A percentile compares a stretch with the other conserved stretches of the same genome.
These are phyloP conservation scores for Ornithoptera alexandrae DNA, from an alignment of 2,888 invertebrate genomes.

Conservation along the genomic window DNA sequence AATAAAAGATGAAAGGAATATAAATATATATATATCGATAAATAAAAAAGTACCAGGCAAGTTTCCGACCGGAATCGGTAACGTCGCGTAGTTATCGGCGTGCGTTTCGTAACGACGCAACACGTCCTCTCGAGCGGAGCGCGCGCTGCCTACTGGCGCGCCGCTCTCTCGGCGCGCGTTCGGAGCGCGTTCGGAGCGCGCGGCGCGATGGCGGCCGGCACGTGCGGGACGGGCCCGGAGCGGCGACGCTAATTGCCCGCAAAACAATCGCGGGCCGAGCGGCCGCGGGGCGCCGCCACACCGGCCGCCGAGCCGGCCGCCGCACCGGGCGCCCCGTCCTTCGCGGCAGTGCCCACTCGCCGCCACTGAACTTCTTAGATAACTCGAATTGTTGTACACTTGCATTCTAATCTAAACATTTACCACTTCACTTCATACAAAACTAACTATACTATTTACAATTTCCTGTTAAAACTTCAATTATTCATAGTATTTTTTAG, in stretches of 20 bases:
- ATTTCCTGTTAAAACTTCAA: no score
- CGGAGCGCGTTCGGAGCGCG: conserved; percentile 14
- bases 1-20: not conserved
- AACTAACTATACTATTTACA: not conserved
- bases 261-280: conserved; percentile 61
- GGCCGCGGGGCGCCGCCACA: conserved; percentile 36
- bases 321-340: conserved; percentile 43
- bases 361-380: conserved; percentile 48
- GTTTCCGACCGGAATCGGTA: conserved; percentile 14
- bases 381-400: conserved; percentile 35
- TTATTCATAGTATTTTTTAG: no score
- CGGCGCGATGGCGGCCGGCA: conserved; percentile 45
- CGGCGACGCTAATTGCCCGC: conserved; percentile 72
- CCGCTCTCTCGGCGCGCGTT: no score
- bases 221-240: conserved; percentile 56
- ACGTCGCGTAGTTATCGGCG: conserved; percentile 18
- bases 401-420: conserved; percentile 26
- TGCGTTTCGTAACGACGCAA: conserved; percentile 32
- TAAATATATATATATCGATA: conserved; percentile 1
- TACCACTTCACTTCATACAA: not conserved
- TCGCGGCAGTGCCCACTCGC: conserved; percentile 45
- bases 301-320: conserved; percentile 15
- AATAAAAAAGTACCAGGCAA: conserved; percentile 44
- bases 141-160: conserved; percentile 71
- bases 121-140: conserved; percentile 70